Evolutionary conservation across 2,113 vertebrate genomes (phyloP), one percentile per base, ranked within the genome.

Genomic region (Microtus oregoni): DNA sequence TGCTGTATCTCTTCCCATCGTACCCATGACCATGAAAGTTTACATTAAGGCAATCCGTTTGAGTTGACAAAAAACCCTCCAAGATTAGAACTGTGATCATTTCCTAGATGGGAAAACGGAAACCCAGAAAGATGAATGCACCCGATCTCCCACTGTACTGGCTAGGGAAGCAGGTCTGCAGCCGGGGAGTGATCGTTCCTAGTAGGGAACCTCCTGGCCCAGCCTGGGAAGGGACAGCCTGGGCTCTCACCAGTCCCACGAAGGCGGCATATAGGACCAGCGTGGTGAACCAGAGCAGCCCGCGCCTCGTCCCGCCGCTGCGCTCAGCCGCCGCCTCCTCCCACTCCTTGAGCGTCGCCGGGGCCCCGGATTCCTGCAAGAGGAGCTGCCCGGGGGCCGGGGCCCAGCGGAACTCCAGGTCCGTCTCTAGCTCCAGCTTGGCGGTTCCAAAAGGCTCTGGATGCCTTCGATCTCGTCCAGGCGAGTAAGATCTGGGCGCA

Each of bases 171-270:
- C 5, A 0, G 63, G 58, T 44, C 26, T 41, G 82, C 55, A 28
- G 22, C 81, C 4, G 1, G 55, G 35, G 58, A 65, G 82, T 28
- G 7, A 26, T 30, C 0, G 14, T 20, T 44, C 10, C 83, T 63
- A 7, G 30, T 7, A 2, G 32, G 32, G 10, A 58, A 52, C 38
- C 15, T 63, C 28, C 79, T 6, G 50, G 61, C 65, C 92, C 89
- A 35, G 70, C 89, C 82, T 2, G 28, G 58, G 28, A 65, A 17
- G 15, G 4, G 10, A 10, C 19, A 47, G 41, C 67, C 81, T 55
- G 58, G 0, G 38, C 75, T 75, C 98, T 98, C 98, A 99, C 99
- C 99, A 99, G 98, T 83, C 99, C 99, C 70, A 99, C 98, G 98
- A 99, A 99, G 0, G 99, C 98, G 0, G 98, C 98, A 41, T 99